phyloP scores from a whole-genome alignment of 1,140 invertebrate species.

The Goniozus legneri region DNA sequence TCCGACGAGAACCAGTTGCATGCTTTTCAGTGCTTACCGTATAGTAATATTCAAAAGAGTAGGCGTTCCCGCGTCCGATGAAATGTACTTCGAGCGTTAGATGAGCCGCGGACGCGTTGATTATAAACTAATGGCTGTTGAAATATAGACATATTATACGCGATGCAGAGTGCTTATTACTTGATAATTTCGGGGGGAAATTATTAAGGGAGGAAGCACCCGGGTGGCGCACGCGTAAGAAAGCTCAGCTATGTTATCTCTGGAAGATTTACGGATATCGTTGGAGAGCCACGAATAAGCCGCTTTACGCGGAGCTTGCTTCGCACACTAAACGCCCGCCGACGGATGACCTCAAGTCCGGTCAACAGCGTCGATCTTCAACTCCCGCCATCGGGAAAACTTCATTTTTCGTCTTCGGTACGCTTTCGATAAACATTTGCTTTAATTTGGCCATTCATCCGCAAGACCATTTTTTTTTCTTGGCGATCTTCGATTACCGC shows the following conservation, averaged over 20 bases:
- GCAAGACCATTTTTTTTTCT: too few species aligned
- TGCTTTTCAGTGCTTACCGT: conserved; percentile 48
- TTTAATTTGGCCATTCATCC: too few species aligned
- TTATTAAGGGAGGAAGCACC: conserved; percentile 46
- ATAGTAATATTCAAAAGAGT: conserved; percentile 55
- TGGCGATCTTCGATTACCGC: too few species aligned
- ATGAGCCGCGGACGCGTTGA: conserved; percentile 48
- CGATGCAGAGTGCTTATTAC: conserved; percentile 40
- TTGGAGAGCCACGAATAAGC: too few species aligned
- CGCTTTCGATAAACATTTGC: too few species aligned
- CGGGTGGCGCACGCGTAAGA: conserved; percentile 47
- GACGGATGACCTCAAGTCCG: not conserved
- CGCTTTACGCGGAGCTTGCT: not conserved
- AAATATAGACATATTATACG: conserved; percentile 57
- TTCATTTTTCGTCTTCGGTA: too few species aligned
- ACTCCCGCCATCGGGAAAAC: too few species aligned
- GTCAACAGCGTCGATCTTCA: too few species aligned
- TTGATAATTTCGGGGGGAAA: conserved; percentile 48
- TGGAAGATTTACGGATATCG: conserved; percentile 36
- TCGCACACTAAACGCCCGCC: not conserved
- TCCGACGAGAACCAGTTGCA: too few species aligned
- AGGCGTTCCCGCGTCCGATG: conserved; percentile 38
- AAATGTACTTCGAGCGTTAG: conserved; percentile 39
- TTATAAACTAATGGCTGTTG: conserved; percentile 52
- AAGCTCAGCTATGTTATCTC: conserved; percentile 47